Conservation (phyloP, 64 coral and sea anemone genomes). For the Orbicella faveolata region DNA sequence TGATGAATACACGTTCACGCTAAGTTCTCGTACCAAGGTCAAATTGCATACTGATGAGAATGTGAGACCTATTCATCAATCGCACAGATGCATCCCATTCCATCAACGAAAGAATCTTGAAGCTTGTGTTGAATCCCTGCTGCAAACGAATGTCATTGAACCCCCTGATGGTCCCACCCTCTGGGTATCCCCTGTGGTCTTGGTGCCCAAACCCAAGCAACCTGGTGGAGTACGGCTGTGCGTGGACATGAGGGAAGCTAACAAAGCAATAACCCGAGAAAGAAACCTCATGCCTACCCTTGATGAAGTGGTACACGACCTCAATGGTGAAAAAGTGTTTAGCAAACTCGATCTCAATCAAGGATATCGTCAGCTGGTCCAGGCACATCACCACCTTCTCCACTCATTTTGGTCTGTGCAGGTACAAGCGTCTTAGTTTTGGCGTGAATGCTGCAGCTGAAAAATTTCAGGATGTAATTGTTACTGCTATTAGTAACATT, state of each 20-base stretch:
- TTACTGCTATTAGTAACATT: slow-evolving; percentile 15
- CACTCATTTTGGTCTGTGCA: not conserved
- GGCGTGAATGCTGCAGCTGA: no score
- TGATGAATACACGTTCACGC: not conserved
- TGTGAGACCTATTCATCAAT: slow-evolving; percentile 45
- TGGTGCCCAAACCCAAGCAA: no score
- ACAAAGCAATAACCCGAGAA: slow-evolving; percentile 18
- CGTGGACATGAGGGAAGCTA: slow-evolving; percentile 41
- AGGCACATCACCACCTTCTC: slow-evolving; percentile 30
- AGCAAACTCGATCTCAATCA: slow-evolving; percentile 53
- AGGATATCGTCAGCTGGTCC: slow-evolving; percentile 33
- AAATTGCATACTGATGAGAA: slow-evolving; percentile 48
- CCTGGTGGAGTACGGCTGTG: not conserved
- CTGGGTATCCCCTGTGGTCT: not conserved
- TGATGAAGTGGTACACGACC: slow-evolving; percentile 31
- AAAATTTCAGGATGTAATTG: no score
- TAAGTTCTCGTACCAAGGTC: not conserved
- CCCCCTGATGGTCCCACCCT: not conserved
- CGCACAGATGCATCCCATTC: slow-evolving; percentile 39
- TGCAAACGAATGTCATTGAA: no score
- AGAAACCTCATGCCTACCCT: slow-evolving; percentile 50
- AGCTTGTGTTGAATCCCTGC: no score
- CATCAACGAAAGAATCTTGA: slow-evolving; percentile 1
- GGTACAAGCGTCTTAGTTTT: not conserved
- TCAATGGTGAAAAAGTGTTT: slow-evolving; percentile 41